These are phyloP conservation scores for Geotrupes spiniger DNA, from an alignment of 2,888 invertebrate species.

Conservation along the genomic window DNA sequence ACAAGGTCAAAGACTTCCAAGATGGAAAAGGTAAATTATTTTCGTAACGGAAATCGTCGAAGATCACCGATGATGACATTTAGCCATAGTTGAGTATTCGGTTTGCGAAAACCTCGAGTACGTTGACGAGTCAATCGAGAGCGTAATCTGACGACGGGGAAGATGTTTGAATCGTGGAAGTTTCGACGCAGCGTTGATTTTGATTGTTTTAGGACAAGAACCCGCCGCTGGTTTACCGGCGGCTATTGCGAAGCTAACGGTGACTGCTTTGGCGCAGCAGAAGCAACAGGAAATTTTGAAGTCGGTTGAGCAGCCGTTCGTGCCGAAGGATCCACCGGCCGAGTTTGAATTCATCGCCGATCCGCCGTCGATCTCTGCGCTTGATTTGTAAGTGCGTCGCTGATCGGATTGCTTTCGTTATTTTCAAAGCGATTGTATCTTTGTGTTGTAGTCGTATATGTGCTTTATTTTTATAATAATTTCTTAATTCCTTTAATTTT, in stretches of 20 bases:
- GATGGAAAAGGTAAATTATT: conserved; percentile 74
- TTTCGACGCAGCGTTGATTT: conserved; percentile 3
- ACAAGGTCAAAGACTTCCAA: conserved; percentile 93
- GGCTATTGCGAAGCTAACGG: conserved; percentile 57
- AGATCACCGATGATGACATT: conserved; percentile 37
- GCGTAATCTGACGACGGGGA: conserved; percentile 33
- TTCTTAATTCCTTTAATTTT: too few species aligned
- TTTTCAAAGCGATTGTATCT: conserved; percentile 7
- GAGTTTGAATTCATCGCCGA: conserved; percentile 96
- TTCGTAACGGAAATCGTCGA: conserved; percentile 1
- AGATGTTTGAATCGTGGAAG: neutral
- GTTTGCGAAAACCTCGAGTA: conserved; percentile 39
- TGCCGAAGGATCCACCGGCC: conserved; percentile 87
- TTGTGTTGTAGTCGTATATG: too few species aligned
- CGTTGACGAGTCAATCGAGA: conserved; percentile 38
- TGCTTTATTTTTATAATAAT: conserved; percentile 12
- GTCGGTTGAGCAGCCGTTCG: conserved; percentile 80
- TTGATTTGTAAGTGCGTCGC: conserved; percentile 72
- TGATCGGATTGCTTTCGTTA: conserved; percentile 2
- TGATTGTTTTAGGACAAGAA: conserved; percentile 45
- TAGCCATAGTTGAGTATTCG: conserved; percentile 49
- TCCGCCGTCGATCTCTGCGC: conserved; percentile 96
- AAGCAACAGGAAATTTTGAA: conserved; percentile 86
- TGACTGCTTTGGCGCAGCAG: conserved; percentile 76
- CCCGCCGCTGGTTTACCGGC: conserved; percentile 49